Conservation (phyloP, 2,797 vertebrate species). For the Mus spretus region DNA sequence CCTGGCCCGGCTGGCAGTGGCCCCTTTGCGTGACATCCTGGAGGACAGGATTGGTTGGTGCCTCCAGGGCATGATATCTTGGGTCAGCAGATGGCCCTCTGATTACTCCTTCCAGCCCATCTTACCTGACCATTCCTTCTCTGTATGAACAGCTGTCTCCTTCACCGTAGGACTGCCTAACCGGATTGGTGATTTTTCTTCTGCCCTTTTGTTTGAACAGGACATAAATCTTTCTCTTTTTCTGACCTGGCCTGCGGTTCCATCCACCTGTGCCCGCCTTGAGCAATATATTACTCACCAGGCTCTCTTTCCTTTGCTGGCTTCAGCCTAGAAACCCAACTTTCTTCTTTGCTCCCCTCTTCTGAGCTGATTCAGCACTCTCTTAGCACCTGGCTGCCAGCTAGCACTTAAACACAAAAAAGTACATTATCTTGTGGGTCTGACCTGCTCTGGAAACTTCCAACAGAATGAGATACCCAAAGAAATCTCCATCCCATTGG, state of each 20-base stretch:
- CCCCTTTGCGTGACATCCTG: slow-evolving; percentile 92
- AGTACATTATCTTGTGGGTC: slow-evolving; percentile 67
- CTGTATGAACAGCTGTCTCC: slow-evolving; percentile 98
- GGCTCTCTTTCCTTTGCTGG: slow-evolving; percentile 82
- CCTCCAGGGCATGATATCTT: slow-evolving; percentile 95
- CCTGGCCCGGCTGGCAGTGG: slow-evolving; percentile 87
- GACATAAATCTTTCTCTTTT: slow-evolving; percentile 97
- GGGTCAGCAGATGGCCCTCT: slow-evolving; percentile 99
- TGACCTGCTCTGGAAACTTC: slow-evolving; percentile 76
- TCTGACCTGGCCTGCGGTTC: slow-evolving; percentile 95
- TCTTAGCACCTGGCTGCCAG: slow-evolving; percentile 69
- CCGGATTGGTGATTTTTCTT: slow-evolving; percentile 96
- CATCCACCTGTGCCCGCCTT: slow-evolving; percentile 97
- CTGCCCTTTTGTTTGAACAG: slow-evolving; percentile 95
- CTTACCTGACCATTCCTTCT: slow-evolving; percentile 97
- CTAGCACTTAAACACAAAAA: slow-evolving; percentile 76
- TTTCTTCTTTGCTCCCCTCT: slow-evolving; percentile 68
- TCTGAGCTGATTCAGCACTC: slow-evolving; percentile 82
- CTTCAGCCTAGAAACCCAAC: slow-evolving; percentile 85
- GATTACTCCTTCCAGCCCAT: slow-evolving; percentile 97
- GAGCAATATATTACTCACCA: slow-evolving; percentile 91
- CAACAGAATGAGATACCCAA: slow-evolving; percentile 51
- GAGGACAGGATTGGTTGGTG: slow-evolving; percentile 94
- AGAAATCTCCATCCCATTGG: slow-evolving; percentile 60
- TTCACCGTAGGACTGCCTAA: slow-evolving; percentile 95